These are phyloP conservation scores for Turdus rufiventris DNA, from an alignment of 2,113 vertebrate species.

Conservation along the genomic window DNA sequence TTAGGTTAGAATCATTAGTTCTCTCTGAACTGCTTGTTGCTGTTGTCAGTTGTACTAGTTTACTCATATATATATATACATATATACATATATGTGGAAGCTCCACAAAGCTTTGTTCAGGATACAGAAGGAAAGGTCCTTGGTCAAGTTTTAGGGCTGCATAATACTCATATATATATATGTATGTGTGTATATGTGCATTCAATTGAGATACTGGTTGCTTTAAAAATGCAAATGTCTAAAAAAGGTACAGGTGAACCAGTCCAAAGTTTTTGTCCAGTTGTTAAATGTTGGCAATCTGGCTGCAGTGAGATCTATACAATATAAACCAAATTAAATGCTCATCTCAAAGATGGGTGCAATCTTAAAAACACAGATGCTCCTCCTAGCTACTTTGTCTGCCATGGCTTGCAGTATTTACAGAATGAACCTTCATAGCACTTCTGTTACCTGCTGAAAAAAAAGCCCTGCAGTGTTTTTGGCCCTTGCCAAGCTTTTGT, in stretches of 20 bases:
- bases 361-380: neutral
- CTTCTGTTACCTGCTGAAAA: neutral
- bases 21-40: neutral
- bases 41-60: neutral
- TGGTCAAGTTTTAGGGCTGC: neutral
- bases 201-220: neutral
- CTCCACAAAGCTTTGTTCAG: neutral
- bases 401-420: neutral
- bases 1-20: neutral
- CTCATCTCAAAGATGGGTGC: neutral
- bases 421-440: neutral
- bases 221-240: neutral
- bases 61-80: neutral
- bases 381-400: neutral
- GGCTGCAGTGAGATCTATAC: neutral
- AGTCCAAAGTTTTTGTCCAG: neutral
- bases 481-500: neutral
- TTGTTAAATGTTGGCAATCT: neutral
- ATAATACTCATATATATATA: neutral
- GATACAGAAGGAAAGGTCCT: neutral
- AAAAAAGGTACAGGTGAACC: neutral
- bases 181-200: fast-evolving
- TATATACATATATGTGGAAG: neutral
- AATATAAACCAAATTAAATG: neutral
- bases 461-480: neutral